Conservation (phyloP, 2,888 invertebrate species). For the Polydrusus tereticollis region DNA sequence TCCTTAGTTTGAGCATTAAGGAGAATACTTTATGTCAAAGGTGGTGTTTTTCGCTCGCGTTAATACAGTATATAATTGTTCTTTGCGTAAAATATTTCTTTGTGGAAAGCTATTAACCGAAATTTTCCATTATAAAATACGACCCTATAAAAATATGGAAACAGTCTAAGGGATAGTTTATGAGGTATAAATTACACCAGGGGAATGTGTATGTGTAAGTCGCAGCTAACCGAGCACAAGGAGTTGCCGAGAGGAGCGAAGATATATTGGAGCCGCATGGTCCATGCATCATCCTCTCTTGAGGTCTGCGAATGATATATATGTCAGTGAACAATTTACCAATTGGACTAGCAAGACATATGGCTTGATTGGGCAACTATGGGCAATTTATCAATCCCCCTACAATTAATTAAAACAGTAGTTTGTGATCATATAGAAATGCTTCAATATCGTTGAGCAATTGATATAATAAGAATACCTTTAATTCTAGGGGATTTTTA, state of each 20-base stretch:
- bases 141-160: not conserved
- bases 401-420: too few species aligned
- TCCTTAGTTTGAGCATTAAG: too few species aligned
- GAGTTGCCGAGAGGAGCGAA: slow-evolving; percentile 50
- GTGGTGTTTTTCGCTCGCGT: too few species aligned
- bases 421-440: too few species aligned
- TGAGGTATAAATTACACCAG: slow-evolving; percentile 37
- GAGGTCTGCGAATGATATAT: slow-evolving; percentile 61
- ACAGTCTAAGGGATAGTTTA: slow-evolving; percentile 29
- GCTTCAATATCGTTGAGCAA: too few species aligned
- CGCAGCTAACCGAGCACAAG: slow-evolving; percentile 43
- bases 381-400: slow-evolving; percentile 39
- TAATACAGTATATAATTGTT: too few species aligned
- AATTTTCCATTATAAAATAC: slow-evolving; percentile 2
- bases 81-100: too few species aligned
- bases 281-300: slow-evolving; percentile 61
- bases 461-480: too few species aligned
- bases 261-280: slow-evolving; percentile 59
- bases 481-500: too few species aligned
- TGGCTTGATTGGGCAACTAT: slow-evolving; percentile 39
- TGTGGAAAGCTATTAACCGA: too few species aligned
- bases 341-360: slow-evolving; percentile 57
- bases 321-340: slow-evolving; percentile 60
- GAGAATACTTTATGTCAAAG: too few species aligned
- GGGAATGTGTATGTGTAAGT: slow-evolving; percentile 44